phyloP scores from a whole-genome alignment of 92 coral and sea anemone genomes.

The Epizoanthus ramosus region DNA sequence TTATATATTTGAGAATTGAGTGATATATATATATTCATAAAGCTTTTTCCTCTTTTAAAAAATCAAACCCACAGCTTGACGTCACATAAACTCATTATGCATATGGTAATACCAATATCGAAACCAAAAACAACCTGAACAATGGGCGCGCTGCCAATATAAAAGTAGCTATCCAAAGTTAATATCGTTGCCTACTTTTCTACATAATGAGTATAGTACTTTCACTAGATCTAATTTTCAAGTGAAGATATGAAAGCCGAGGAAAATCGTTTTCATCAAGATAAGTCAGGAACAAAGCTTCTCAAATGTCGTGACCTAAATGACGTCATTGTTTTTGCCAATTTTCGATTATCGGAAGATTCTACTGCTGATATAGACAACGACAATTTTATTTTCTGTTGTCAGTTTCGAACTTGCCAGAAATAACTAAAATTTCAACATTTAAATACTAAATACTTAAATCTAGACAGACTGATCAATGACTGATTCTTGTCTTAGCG shows the following conservation, averaged over 20 bases:
- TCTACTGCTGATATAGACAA: no score
- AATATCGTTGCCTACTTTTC: background rate
- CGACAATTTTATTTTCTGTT: no score
- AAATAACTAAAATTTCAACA: no score
- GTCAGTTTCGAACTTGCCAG: no score
- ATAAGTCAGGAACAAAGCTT: background rate
- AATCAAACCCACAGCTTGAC: background rate
- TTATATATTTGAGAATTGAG: no score
- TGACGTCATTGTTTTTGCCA: background rate
- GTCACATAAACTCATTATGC: background rate
- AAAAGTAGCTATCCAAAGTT: background rate
- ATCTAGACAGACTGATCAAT: no score
- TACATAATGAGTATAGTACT: background rate
- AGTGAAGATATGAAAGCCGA: background rate
- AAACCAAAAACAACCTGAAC: background rate
- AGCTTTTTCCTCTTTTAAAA: no score
- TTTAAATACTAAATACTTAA: no score
- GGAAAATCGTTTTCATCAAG: background rate
- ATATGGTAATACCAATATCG: background rate
- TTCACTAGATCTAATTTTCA: background rate
- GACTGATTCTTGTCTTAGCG: no score
- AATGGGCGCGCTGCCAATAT: background rate
- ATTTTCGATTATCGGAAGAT: background rate
- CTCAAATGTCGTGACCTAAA: background rate
- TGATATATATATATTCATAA: no score